A percentile compares a stretch with the other conserved stretches of the same genome.
phyloP scores from a whole-genome alignment of 2,888 invertebrate genomes.

The Dichetophora obliterata region DNA sequence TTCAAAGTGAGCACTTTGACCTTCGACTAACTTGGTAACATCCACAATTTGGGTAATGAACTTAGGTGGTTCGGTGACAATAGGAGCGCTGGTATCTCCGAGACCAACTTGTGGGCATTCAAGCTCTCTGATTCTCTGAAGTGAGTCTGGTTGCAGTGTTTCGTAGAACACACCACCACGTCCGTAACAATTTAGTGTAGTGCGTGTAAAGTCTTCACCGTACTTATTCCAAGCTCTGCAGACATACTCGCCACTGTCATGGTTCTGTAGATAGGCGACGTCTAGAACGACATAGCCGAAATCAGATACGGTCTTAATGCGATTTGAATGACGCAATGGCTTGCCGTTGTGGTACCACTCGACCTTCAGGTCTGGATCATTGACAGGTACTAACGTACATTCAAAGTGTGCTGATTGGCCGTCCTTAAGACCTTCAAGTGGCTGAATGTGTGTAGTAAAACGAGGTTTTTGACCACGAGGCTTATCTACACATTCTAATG shows the following conservation, averaged over 20 bases:
- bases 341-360: constrained; percentile 98
- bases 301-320: constrained; percentile 94
- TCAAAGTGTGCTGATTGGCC: constrained; percentile 96
- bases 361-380: constrained; percentile 92
- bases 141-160: constrained; percentile 90
- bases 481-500: constrained; percentile 85
- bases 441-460: constrained; percentile 90
- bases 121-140: constrained; percentile 88
- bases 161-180: constrained; percentile 90
- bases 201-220: constrained; percentile 89
- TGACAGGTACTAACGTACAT: constrained; percentile 92
- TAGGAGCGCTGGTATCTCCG: constrained; percentile 73
- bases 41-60: constrained; percentile 90
- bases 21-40: constrained; percentile 89
- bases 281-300: constrained; percentile 96
- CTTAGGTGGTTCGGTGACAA: constrained; percentile 86
- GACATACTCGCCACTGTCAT: constrained; percentile 93
- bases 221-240: constrained; percentile 93
- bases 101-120: constrained; percentile 79
- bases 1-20: constrained; percentile 94
- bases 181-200: constrained; percentile 86
- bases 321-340: constrained; percentile 87
- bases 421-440: constrained; percentile 86
- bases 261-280: constrained; percentile 92
- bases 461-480: constrained; percentile 88